Evolutionary conservation across 2,797 vertebrate genomes (phyloP).

Genomic region (Lindbergichthys nudifrons): DNA sequence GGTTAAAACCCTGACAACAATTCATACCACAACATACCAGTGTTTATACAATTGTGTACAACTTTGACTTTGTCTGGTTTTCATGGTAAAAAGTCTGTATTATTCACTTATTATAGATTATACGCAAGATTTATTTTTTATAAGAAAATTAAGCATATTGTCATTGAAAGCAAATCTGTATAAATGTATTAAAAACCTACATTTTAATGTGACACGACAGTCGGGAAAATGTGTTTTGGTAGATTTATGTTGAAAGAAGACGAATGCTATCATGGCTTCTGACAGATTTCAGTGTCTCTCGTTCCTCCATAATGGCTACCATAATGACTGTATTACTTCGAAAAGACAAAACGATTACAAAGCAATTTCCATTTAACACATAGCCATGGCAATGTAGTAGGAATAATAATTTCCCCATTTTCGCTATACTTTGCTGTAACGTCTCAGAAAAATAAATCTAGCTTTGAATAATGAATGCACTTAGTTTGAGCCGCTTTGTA

Average conservation of each 20-base stretch:
- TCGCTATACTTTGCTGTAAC: not conserved
- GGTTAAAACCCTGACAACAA: not conserved
- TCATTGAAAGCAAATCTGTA: not conserved
- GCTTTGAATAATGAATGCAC: not conserved
- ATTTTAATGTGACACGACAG: not conserved
- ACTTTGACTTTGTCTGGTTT: not conserved
- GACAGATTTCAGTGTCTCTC: not conserved
- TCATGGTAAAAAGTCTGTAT: not conserved
- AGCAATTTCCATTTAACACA: not conserved
- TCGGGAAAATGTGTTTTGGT: not conserved
- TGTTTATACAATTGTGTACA: not conserved
- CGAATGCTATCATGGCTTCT: not conserved
- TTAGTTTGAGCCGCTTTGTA: not conserved
- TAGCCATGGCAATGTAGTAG: not conserved
- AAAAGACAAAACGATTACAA: not conserved
- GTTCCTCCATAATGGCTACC: too few species aligned
- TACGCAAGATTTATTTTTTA: not conserved
- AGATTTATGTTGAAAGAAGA: not conserved
- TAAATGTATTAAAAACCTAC: not conserved
- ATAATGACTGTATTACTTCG: constrained; percentile 11
- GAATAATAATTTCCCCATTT: not conserved
- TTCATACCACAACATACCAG: not conserved
- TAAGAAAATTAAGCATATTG: not conserved
- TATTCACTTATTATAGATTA: not conserved
- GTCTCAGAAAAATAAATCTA: not conserved